Evolutionary conservation across 2,113 vertebrate species (phyloP), one percentile per base, ranked within the genome.

Genomic region (Python bivittatus): DNA sequence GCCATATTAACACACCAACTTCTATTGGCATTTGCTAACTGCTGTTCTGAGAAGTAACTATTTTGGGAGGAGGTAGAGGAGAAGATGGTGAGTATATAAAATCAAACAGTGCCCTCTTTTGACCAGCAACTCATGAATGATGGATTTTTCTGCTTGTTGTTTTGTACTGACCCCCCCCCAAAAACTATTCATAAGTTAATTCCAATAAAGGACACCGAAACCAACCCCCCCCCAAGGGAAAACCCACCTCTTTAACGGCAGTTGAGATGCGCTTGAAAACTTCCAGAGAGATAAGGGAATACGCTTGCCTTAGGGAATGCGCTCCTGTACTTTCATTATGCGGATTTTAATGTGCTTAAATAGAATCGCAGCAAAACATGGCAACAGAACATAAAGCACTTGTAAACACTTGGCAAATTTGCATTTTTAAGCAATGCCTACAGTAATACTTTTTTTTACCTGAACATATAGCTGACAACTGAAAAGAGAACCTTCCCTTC

Each of bases 371-470:
- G 85, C 52, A 57, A 86, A 92, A 88, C 64, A 72, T n/a, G 60
- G 53, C 64, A 84, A 33, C n/a, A 23, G 72, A 90, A 33, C 72
- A 54, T 68, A 58, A 92, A 83, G 52, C 11, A 83, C 17, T 44
- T 56, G 86, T 90, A 86, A 91, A 83, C 85, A 90, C 33, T 90
- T 90, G 68, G 25, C 15, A 38, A 86, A 91, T 91, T 93, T 91
- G 90, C 92, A 93, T 85, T 93, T 91, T 88, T 91, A 84, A 57
- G 48, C 87, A 61, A 57, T 54, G 68, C 25, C 44, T 86, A 38
- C 38, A 27, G 90, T 15, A 87, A 57, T 64, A 48, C 68, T 68
- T 84, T 72, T 61, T 29, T 15, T 54, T 17, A 91, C n/a, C 56
- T 84, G 64, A 68, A 57, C 68, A 7, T 48, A 29, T 58, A 68